Conservation (phyloP, 2,888 invertebrate genomes). For the Macrophya annulata region DNA sequence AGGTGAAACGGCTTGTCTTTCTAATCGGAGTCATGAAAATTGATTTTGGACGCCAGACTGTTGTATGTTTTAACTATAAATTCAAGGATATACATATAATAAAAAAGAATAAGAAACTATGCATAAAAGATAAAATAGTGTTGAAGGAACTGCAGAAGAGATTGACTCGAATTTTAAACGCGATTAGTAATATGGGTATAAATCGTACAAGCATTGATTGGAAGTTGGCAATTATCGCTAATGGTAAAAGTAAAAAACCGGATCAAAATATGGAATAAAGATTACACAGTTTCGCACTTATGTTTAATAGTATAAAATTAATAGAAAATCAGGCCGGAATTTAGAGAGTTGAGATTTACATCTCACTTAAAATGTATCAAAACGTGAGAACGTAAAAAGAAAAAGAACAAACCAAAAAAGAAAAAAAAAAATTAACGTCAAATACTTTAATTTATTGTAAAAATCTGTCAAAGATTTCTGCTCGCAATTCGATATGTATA, state of each 20-base stretch:
- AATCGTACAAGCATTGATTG: background rate
- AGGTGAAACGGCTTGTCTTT: slow-evolving; percentile 32
- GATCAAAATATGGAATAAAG: background rate
- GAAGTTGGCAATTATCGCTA: background rate
- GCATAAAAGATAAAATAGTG: background rate
- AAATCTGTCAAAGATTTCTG: too few relatives aligned
- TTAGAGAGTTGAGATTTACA: background rate
- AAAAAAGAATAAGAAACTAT: background rate
- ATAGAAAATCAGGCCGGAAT: background rate
- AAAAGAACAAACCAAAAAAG: too few relatives aligned
- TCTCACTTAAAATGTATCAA: background rate
- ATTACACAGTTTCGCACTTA: background rate
- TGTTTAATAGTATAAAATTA: background rate
- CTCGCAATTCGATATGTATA: too few relatives aligned
- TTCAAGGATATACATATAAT: background rate
- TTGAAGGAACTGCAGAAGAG: background rate
- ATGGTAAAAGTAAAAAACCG: background rate
- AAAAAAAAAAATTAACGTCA: too few relatives aligned
- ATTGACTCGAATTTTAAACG: background rate
- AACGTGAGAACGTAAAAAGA: too few relatives aligned
- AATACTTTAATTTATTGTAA: too few relatives aligned
- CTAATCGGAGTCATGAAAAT: background rate
- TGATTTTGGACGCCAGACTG: background rate
- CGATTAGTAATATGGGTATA: background rate
- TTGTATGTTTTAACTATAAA: background rate